Conservation (phyloP, 1,140 invertebrate species). For the Aphelenchoides fujianensis region DNA sequence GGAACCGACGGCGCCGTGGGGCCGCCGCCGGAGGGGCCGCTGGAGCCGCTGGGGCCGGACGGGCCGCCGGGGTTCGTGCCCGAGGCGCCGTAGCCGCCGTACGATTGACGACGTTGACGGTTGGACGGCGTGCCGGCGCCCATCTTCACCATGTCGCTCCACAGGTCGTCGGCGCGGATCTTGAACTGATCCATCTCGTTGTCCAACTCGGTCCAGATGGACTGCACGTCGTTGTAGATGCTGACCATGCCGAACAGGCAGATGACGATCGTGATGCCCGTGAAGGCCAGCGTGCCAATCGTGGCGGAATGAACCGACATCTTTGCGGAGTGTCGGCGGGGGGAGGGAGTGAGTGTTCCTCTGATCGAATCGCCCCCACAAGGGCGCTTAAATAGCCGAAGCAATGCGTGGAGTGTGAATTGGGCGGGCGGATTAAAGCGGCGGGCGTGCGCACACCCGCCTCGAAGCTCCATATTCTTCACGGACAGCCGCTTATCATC, state of each 20-base stretch:
- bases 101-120: constrained; percentile 48
- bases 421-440: neutral
- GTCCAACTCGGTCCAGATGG: constrained; percentile 57
- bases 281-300: constrained; percentile 52
- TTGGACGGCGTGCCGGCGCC: constrained; percentile 40
- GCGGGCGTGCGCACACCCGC: no score
- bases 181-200: constrained; percentile 56
- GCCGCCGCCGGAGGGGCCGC: neutral
- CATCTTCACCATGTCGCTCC: constrained; percentile 49
- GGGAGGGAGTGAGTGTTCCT: constrained; percentile 1
- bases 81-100: constrained; percentile 35
- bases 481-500: no score
- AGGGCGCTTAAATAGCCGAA: neutral
- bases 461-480: no score
- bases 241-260: constrained; percentile 52
- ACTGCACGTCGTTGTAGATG: constrained; percentile 57
- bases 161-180: constrained; percentile 45
- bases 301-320: constrained; percentile 58
- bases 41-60: constrained; percentile 21
- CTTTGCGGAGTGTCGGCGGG: neutral
- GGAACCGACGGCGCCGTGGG: neutral
- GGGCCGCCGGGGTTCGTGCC: constrained; percentile 26
- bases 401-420: constrained; percentile 1
- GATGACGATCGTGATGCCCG: constrained; percentile 52
- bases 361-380: neutral